Base-by-base conservation (phyloP, 2,797 vertebrate genomes). In the Calcarius lapponicus region DNA sequence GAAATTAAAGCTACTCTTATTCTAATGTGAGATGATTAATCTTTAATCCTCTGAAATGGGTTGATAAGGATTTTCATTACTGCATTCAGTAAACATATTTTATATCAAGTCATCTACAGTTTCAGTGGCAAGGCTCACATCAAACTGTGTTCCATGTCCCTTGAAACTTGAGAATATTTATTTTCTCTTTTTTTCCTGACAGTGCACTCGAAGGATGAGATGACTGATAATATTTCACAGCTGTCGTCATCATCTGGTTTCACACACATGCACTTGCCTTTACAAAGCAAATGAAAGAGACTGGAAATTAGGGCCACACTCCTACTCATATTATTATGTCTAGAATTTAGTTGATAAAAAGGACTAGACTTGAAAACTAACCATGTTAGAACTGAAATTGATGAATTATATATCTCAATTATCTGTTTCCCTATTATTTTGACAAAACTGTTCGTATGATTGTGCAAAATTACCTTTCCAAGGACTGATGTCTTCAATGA, bases 201-300 rank as follows among this genome's bases (percentile, higher is more conserved):
- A 29, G n/a, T n/a, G 32, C 11, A 61, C 20, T 74, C 24, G 3
- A 85, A 70, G 48, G 45, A 69, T 94, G 34, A 91, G 34, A 85
- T 60, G 50, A 74, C 61, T 80, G 93, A 83, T 78, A 95, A 45
- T 36, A 72, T 93, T 93, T 92, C 81, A 89, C 53, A 65, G 31
- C 51, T 87, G 50, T 83, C 29, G 1, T 61, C 58, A 61, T 71
- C 60, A 47, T 38, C 75, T 71, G 71, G 42, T 78, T 91, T 61
- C 21, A 69, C 53, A 9, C 18, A 72, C 54, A 51, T 29, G 8
- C 5, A 47, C 29, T 47, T 1, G 3, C 15, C 24, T 67, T 87
- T 36, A 43, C 58, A 74, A 70, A 69, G 65, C 17, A 86, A 74
- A 25, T 74, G 42, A 64, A 66, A 74, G 18, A 48, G n/a, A 56